phyloP scores from a whole-genome alignment of 2,888 invertebrate species.

The Hipparchia sbordonii region DNA sequence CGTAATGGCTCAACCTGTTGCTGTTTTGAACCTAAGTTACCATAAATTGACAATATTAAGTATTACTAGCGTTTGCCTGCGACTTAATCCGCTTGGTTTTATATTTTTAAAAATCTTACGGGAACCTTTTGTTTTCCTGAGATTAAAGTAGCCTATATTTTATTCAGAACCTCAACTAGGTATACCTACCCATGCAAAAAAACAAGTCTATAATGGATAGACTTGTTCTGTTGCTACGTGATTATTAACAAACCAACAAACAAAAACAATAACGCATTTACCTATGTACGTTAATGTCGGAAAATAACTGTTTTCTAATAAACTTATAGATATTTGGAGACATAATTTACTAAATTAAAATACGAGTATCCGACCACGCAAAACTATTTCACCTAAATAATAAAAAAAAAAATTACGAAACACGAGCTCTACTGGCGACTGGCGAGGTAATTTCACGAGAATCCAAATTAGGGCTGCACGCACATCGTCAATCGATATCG shows the following conservation, averaged over 20 bases:
- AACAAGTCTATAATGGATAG: no score
- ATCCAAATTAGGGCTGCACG: conserved; percentile 66
- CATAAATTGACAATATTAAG: not conserved
- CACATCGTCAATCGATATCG: conserved; percentile 71
- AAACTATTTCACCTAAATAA: conserved; percentile 17
- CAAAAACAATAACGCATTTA: no score
- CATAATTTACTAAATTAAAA: not conserved
- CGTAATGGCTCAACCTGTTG: conserved; percentile 71
- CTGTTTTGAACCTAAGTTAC: conserved; percentile 27
- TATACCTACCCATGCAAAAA: no score
- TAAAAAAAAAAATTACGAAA: conserved; percentile 26
- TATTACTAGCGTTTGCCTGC: not conserved
- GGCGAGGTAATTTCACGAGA: conserved; percentile 39
- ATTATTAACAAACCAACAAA: no score
- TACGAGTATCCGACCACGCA: not conserved
- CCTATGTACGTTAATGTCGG: no score
- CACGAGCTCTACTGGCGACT: conserved; percentile 21
- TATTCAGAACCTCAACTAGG: no score
- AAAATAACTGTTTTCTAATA: no score
- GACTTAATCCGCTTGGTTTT: no score
- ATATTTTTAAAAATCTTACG: no score
- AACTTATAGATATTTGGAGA: not conserved
- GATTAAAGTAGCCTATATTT: no score
- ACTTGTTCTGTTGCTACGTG: no score
- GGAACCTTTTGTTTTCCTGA: no score